These are phyloP conservation scores for Lasioglossum villosulum DNA, from an alignment of 2,888 invertebrate genomes.

Conservation along the genomic window DNA sequence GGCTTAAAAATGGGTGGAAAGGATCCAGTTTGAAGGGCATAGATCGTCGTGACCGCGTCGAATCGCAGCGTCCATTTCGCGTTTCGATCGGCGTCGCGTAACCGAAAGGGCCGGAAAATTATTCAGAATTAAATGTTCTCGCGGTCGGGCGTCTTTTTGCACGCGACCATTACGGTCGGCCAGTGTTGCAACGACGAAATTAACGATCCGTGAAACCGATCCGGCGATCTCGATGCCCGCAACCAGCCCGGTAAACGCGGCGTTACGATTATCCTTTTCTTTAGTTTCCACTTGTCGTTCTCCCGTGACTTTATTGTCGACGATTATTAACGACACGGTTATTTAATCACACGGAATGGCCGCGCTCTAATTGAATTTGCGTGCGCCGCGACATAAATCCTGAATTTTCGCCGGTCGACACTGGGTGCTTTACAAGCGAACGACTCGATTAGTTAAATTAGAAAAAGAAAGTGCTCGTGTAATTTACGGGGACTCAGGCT, in stretches of 20 bases:
- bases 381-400: conserved; percentile 17
- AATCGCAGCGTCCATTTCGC: neutral
- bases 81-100: neutral
- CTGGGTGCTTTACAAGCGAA: neutral
- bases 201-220: conserved; percentile 79
- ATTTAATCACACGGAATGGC: neutral
- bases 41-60: neutral
- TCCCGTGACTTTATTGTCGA: conserved; percentile 13
- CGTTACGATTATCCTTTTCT: conserved; percentile 44
- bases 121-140: conserved; percentile 77
- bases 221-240: conserved; percentile 54
- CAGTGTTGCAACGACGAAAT: conserved; percentile 76
- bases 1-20: too few relatives aligned
- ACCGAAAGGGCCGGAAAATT: conserved; percentile 67
- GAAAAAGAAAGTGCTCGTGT: neutral
- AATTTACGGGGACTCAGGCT: conserved; percentile 57
- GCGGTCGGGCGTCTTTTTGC: conserved; percentile 65
- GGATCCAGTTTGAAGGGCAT: neutral
- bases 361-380: conserved; percentile 30
- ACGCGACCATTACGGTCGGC: conserved; percentile 64
- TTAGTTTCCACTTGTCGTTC: conserved; percentile 31
- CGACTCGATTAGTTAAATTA: neutral
- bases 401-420: neutral
- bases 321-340: conserved; percentile 16
- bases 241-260: conserved; percentile 17